Base-by-base conservation (phyloP, 2,113 vertebrate genomes). In the Podilymbus podiceps region DNA sequence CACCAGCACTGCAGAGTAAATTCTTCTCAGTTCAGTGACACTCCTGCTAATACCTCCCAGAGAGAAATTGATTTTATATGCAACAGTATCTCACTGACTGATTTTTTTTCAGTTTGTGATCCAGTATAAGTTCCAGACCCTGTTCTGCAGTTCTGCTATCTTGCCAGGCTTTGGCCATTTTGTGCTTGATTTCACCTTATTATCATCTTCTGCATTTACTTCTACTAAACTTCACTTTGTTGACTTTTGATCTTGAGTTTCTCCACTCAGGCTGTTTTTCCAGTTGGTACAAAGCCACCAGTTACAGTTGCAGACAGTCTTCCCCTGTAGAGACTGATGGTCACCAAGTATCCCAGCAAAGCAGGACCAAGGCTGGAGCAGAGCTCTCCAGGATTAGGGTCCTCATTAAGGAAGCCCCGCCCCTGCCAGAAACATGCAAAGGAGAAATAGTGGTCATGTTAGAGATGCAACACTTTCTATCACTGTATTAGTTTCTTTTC, bases 11-110 rank as follows among this genome's bases (percentile, higher is more conserved):
- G 66, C 33, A 60, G 47, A 91, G 33, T 60, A 94, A 64, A 74
- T 82, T 85, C 77, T 90, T 69, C 76, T 91, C 89, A 82, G 52
- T 91, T 91, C 53, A 68, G 53, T 87, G 87, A 76, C 69, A 64
- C 19, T 88, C 40, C 60, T 72, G 69, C 55, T 92, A 94, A 94
- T 82, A 88, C 11, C 85, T 82, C 66, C 93, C 81, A 93, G 33
- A 93, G 69, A 77, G 71, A 93, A 49, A 75, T 13, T 46, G 42
- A 87, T 88, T 93, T 93, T 87, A 84, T 73, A 7, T 85, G 60
- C 30, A 56, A 56, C 49, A 44, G 18, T 40, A 60, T 56, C 52
- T 95, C 49, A 75, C 18, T 69, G 31, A 62, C 40, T 31, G 50
- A 4, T 38, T 42, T 59, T 90, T 89, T 81, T 72, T 72, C 75